Evolutionary conservation across 2,797 vertebrate genomes (phyloP), one percentile per base, ranked within the genome.

Genomic region (Acanthis flammea): DNA sequence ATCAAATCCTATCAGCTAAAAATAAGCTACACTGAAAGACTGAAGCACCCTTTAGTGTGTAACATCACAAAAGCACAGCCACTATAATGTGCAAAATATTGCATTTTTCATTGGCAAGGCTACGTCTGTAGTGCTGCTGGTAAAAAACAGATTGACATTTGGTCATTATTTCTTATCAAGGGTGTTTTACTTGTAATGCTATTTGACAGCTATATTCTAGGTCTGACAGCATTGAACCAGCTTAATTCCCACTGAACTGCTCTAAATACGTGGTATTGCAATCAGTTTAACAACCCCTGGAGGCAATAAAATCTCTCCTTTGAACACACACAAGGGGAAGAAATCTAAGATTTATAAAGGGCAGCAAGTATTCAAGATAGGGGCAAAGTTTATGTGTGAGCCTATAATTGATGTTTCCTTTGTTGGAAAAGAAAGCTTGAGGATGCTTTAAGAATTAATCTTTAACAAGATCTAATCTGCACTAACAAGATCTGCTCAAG

Each of bases 221-320:
- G 98, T 98, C 98, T 99, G 99, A 99, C 98, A 99, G 98, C 98
- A 98, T 95, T 98, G 98, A 99, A 99, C 98, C 99, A 98, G 98
- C 98, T 98, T 99, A 99, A 99, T 99, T 99, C 98, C 98, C 98
- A 98, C 98, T 97, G 98, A 98, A 98, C 97, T 98, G 98, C 98
- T 99, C 98, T 99, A 99, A 99, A 99, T 99, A 99, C 98, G 98
- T 98, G 98, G 98, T 98, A 98, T 98, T 98, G 98, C 98, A 98
- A 99, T 99, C 98, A 99, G 98, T 99, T 99, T 99, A 99, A 99
- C 98, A 99, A 98, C 98, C 99, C 98, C 98, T 97, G 98, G 98
- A 99, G 99, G 99, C 98, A 98, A 96, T 97, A 96, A 98, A 95
- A 98, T 98, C 98, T 98, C 98, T 98, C 97, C 98, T 99, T 99